phyloP scores from a whole-genome alignment of 1,140 invertebrate species.

The Tetramorium alpestre region DNA sequence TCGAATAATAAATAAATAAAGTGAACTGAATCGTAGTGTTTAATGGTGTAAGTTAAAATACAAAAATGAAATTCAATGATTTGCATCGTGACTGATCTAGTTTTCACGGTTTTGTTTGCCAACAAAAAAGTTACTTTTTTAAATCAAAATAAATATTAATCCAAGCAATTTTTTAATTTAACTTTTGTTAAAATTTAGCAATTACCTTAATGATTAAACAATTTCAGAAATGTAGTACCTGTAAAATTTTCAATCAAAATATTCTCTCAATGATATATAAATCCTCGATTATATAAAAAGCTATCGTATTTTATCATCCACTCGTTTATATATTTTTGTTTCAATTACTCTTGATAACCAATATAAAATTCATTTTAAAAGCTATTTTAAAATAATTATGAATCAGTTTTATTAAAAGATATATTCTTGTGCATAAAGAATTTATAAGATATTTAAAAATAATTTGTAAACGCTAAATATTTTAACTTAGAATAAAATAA shows the following conservation, averaged over 20 bases:
- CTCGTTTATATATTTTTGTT: background rate
- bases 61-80: background rate
- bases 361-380: background rate
- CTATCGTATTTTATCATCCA: background rate
- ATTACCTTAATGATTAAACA: background rate
- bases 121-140: background rate
- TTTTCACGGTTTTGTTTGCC: background rate
- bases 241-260: background rate
- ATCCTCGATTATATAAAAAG: conserved; percentile 17
- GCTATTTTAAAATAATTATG: background rate
- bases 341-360: background rate
- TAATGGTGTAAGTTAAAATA: background rate
- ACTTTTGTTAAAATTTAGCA: background rate
- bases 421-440: background rate
- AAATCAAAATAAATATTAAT: conserved; percentile 17
- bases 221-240: background rate
- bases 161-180: background rate
- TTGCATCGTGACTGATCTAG: background rate
- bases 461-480: background rate
- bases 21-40: background rate
- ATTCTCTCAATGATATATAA: background rate
- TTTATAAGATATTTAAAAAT: background rate
- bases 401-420: background rate
- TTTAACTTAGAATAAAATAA: background rate
- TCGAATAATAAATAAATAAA: conserved; percentile 4